Evolutionary conservation across 2,113 vertebrate genomes (phyloP).

Genomic region (Bos javanicus): DNA sequence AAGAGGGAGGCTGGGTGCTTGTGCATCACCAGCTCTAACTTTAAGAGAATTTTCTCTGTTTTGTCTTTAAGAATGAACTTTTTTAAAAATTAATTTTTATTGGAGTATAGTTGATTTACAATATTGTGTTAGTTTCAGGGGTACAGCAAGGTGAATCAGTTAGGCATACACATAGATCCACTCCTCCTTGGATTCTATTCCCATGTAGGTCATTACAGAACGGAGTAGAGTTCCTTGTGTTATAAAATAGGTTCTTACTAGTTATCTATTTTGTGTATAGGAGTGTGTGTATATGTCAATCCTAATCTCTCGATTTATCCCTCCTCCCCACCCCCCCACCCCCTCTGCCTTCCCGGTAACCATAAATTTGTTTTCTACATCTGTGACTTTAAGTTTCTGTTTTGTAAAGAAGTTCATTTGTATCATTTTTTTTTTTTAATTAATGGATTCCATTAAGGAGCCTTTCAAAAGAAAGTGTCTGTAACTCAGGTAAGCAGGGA

Average conservation of each 20-base stretch:
- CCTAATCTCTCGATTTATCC: background rate
- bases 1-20: background rate
- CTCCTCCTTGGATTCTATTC: background rate
- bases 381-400: background rate
- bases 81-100: background rate
- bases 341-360: background rate
- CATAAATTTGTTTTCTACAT: background rate
- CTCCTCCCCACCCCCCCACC: background rate
- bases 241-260: background rate
- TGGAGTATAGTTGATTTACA: background rate
- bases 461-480: background rate
- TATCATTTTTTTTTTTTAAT: background rate
- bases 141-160: background rate
- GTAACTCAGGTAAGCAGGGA: constrained; percentile 40
- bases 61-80: background rate
- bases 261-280: background rate
- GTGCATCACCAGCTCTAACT: background rate
- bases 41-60: background rate
- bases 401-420: background rate
- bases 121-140: background rate
- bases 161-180: background rate
- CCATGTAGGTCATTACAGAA: background rate
- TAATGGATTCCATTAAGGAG: background rate
- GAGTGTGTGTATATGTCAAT: background rate
- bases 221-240: background rate